Evolutionary conservation across 2,888 invertebrate genomes (phyloP).

Genomic region (Stomorhina lunata): DNA sequence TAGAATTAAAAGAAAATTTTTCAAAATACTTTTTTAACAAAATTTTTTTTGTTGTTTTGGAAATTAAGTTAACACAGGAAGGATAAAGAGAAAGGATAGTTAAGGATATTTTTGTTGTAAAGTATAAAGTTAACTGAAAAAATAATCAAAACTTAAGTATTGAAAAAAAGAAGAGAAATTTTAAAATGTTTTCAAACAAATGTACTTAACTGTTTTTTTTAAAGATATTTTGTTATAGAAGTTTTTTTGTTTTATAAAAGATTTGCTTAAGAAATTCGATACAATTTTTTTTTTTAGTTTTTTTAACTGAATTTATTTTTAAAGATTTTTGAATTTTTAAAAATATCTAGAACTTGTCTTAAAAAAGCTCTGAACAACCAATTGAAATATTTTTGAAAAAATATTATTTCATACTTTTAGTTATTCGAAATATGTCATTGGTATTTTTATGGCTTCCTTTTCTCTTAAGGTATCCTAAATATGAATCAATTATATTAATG

Average conservation of each 20-base stretch:
- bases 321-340: too few relatives aligned
- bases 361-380: too few relatives aligned
- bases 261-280: slow-evolving; percentile 36
- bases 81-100: slow-evolving; percentile 63
- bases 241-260: background rate
- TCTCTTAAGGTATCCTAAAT: too few relatives aligned
- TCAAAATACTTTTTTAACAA: background rate
- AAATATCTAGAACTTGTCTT: too few relatives aligned
- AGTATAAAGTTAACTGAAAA: background rate
- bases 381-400: too few relatives aligned
- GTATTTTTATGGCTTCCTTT: too few relatives aligned
- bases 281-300: background rate
- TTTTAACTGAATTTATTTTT: background rate
- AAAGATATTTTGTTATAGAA: slow-evolving; percentile 11
- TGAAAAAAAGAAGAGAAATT: background rate
- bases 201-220: slow-evolving; percentile 45
- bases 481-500: too few relatives aligned
- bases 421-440: too few relatives aligned
- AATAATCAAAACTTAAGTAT: background rate
- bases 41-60: background rate
- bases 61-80: slow-evolving; percentile 37
- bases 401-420: too few relatives aligned
- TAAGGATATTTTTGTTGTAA: slow-evolving; percentile 35
- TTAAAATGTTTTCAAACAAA: slow-evolving; percentile 33
- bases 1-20: slow-evolving; percentile 20